These are phyloP conservation scores for Temnothorax ravouxi DNA, from an alignment of 2,888 invertebrate species.

Conservation along the genomic window DNA sequence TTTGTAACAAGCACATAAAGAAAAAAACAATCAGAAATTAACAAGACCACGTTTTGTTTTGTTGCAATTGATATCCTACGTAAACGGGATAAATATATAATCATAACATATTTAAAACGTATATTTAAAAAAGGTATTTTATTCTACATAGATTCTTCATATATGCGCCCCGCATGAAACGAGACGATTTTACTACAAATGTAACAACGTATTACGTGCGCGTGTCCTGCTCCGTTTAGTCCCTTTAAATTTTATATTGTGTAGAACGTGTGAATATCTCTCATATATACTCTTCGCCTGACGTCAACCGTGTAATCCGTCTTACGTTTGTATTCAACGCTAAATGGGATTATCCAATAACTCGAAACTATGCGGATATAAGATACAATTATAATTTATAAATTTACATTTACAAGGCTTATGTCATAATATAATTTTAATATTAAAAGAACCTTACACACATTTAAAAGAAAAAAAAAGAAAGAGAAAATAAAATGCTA, in stretches of 20 bases:
- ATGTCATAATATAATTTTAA: constrained; percentile 81
- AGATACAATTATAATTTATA: constrained; percentile 85
- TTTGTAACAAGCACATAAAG: background rate
- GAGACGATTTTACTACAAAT: constrained; percentile 33
- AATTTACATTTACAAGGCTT: constrained; percentile 86
- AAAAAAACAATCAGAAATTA: background rate
- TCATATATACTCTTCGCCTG: background rate
- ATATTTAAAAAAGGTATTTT: constrained; percentile 65
- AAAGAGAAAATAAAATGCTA: constrained; percentile 72
- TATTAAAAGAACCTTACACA: constrained; percentile 85
- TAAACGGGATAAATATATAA: background rate
- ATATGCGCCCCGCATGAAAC: background rate
- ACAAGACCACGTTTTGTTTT: background rate
- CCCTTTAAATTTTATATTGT: background rate
- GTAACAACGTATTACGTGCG: constrained; percentile 13
- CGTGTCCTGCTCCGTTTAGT: background rate
- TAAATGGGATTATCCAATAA: constrained; percentile 49
- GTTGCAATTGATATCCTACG: background rate
- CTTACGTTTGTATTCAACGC: background rate
- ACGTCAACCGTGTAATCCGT: background rate
- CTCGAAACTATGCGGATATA: constrained; percentile 71
- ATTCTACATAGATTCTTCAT: constrained; percentile 62
- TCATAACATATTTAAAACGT: constrained; percentile 44
- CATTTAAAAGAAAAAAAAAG: constrained; percentile 34
- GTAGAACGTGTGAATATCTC: background rate